These are phyloP conservation scores for Drosophila biarmipes DNA, from an alignment of 1,140 invertebrate species.

Conservation along the genomic window DNA sequence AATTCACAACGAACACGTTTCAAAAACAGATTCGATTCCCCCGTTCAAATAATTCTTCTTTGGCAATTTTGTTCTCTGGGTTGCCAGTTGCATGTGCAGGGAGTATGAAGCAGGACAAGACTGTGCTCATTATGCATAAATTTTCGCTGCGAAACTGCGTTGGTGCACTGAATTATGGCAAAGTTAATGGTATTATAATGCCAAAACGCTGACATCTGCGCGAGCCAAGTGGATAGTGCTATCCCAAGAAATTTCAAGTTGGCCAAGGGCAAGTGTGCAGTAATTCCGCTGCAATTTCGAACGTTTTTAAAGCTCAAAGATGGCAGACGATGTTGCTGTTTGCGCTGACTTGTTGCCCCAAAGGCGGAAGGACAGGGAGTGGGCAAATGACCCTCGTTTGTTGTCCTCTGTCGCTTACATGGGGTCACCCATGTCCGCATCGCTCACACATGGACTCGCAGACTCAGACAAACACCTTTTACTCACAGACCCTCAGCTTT, in stretches of 20 bases:
- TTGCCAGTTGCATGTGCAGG: slow-evolving; percentile 24
- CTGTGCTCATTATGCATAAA: slow-evolving; percentile 78
- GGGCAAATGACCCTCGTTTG: slow-evolving; percentile 58
- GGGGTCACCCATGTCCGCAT: slow-evolving; percentile 48
- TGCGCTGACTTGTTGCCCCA: slow-evolving; percentile 47
- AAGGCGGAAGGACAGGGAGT: slow-evolving; percentile 12
- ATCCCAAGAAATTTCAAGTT: slow-evolving; percentile 30
- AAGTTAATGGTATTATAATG: slow-evolving; percentile 82
- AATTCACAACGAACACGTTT: no score
- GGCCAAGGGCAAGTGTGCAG: slow-evolving; percentile 32
- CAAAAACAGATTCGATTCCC: no score
- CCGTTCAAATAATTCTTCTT: no score
- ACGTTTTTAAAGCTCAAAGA: slow-evolving; percentile 18
- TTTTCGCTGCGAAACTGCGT: slow-evolving; percentile 65
- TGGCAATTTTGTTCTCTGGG: slow-evolving; percentile 30
- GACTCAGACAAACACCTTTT: slow-evolving; percentile 28
- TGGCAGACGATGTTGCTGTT: slow-evolving; percentile 14
- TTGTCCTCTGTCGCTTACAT: slow-evolving; percentile 37
- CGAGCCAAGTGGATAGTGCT: slow-evolving; percentile 7
- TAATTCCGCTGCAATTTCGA: not conserved
- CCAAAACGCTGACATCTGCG: slow-evolving; percentile 55
- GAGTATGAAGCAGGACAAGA: slow-evolving; percentile 18
- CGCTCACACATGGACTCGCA: slow-evolving; percentile 28
- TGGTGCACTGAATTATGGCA: slow-evolving; percentile 75
- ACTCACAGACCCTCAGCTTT: slow-evolving; percentile 17